Base-by-base conservation (phyloP, 1,140 invertebrate genomes). In the Euwallacea fornicatus region DNA sequence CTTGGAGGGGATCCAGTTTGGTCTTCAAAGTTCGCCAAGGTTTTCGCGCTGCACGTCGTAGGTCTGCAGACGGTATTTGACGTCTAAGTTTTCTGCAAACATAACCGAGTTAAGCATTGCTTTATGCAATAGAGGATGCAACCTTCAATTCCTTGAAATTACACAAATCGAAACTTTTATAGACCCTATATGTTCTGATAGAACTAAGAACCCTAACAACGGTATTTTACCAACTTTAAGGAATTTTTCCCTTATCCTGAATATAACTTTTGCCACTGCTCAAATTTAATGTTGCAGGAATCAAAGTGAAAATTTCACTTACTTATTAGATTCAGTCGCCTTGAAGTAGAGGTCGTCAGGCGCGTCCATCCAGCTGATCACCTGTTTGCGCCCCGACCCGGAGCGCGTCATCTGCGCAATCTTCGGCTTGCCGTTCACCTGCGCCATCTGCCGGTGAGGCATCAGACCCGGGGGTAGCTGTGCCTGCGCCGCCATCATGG, bases 301-400 rank as follows among this genome's bases (percentile, higher is more conserved):
- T 33, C 1, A 33, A 33, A 33, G 21, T 33, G 21, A 33, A 33
- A 33, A 33, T 13, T 9, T 43, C 41, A 85, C 90, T 87, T 84
- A 97, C 95, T 94, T 98, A 78, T 93, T 94, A 77, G 87, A 86
- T 76, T 94, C 91, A 44, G 93, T 95, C 71, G 94, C 93, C 79
- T 93, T 88, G 85, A 97, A 98, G 83, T 96, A 98, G 62, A 98
- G 91, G 84, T 98, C 96, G 83, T 98, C 96, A 6, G 96, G 96
- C 56, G 96, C 96, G 84, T 98, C 96, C 90, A 97, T 95, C 95
- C 95, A 98, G 78, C 94, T 97, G 78, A 98, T 95, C 56, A 96
- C 93, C 84, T 95, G 94, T 78, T 95, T 94, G 11, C 93, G 87
- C 7, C 88, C 88, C 10, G 80, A 87, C 75, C 82, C 85, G 76